These are phyloP conservation scores for Hippocampus mohnikei DNA, from an alignment of 2,113 vertebrate species.

Conservation along the genomic window DNA sequence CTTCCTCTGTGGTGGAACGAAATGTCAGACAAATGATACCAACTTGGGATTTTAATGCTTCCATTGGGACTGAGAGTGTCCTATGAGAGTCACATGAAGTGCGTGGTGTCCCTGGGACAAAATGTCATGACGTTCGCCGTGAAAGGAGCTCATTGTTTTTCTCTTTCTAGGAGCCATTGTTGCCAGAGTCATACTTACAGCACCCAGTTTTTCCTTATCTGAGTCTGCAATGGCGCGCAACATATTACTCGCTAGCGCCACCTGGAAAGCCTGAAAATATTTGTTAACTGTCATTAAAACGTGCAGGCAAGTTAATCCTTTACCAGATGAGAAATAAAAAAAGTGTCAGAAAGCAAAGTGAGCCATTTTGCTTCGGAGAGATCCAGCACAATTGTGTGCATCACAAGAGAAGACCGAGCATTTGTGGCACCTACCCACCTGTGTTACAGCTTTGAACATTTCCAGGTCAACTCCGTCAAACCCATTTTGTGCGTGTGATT, in stretches of 20 bases:
- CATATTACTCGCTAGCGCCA: background rate
- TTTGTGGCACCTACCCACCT: too few species aligned
- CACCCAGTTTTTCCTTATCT: background rate
- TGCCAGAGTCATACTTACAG: conserved; percentile 36
- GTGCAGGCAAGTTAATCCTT: too few species aligned
- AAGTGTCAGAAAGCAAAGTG: too few species aligned
- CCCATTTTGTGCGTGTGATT: too few species aligned
- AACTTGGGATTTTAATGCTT: conserved; percentile 7
- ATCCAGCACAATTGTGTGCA: too few species aligned
- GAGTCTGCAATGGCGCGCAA: background rate
- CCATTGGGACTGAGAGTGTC: background rate
- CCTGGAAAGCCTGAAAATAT: too few species aligned
- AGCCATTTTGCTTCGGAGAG: too few species aligned
- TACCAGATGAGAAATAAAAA: too few species aligned
- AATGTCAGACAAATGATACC: conserved; percentile 4
- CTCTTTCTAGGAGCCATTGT: conserved; percentile 50
- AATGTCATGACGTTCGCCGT: conserved; percentile 52
- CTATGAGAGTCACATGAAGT: conserved; percentile 5
- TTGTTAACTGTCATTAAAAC: too few species aligned
- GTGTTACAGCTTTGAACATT: too few species aligned
- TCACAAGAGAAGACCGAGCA: too few species aligned
- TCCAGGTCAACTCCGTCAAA: too few species aligned
- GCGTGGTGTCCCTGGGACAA: conserved; percentile 38
- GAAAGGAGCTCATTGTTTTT: conserved; percentile 58
- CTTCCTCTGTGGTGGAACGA: conserved; percentile 8